Base-by-base conservation (phyloP, 2,797 vertebrate genomes). In the Labeo calbasu region DNA sequence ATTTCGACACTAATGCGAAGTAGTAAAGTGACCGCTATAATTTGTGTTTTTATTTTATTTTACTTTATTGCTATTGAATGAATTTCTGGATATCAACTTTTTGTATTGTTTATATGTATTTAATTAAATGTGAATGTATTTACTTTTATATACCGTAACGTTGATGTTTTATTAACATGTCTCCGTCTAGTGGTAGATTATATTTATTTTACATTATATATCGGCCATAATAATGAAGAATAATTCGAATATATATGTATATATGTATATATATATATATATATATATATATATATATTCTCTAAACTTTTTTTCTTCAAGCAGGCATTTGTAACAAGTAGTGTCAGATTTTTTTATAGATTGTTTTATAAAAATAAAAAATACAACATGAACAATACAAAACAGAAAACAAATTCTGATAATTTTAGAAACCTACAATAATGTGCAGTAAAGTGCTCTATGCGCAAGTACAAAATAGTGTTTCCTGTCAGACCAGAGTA, bases 401-500 rank as follows among this genome's bases (percentile, higher is more conserved):
- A 65, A 50, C 23, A 79, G 9, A 19, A 32, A 80, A 19, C 13
- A 76, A 25, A 15, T 2, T 61, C 21, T 1, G 43, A 11, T 46
- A 17, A 69, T 21, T n/a, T 3, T 48, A 28, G 15, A 78, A 68
- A 40, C 28, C 13, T 69, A 4, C 8, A 2, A 9, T 36, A 3
- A 46, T 7, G 12, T 23, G 40, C n/a, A 40, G 28, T 32, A 32
- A 32, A 2, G 8, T 4, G 57, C 10, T 23, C 17, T 63, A 63
- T 2, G 8, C 43, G 9, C 9, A 28, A 65, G 59, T 9, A 9
- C 2, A 65, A 50, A 25, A 50, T 5, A 75, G 28, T 4, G 23
- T 85, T 81, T 85, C 59, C 50, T 68, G 57, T 14, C 15, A 65
- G 28, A 19, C n/a, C 59, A 25, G 13, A 48, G 23, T 7, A 1